Evolutionary conservation across 2,797 vertebrate genomes (phyloP), one percentile per base, ranked within the genome.

Genomic region (Artibeus lituratus): DNA sequence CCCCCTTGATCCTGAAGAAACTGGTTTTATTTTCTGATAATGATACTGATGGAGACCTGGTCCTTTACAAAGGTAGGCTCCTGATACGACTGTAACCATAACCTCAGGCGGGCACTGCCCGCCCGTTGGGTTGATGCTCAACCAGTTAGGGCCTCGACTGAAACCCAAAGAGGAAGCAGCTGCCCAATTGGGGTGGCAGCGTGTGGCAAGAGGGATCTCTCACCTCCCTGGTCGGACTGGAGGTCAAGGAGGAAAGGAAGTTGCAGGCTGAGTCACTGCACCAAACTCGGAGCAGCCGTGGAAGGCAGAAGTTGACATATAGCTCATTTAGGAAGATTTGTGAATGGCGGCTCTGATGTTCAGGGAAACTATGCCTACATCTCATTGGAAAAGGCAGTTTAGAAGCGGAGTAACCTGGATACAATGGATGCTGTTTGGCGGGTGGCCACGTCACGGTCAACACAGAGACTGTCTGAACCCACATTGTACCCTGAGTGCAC

Each of bases 31-130:
- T 96, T 81, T 97, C 80, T 96, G 91, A 95, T 97, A 96, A 94
- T 95, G 96, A 70, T 97, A 92, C 96, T 97, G 95, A 97, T 91
- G 97, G 98, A 96, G 94, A 97, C 97, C 96, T 97, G 94, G 96
- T 94, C 91, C 93, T 88, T 98, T 96, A 93, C 35, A 94, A 94
- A 96, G 94, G 83, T 96, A 73, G 67, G 67, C 80, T 92, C 70
- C 95, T 93, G 80, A 59, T 51, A 37, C 95, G 93, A 95, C 93
- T 97, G 94, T 84, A 94, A 55, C 69, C 93, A 65, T 59, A 80
- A 26, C 95, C 98, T 98, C 93, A 96, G 97, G 95, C 18, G 26
- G 29, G 0, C 18, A 12, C 9, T 24, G 35, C 10, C 26, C n/a
- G 35, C 10, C 26, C n/a, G 8, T 1, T 73, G 72, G 11, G 21